These are phyloP conservation scores for Synodontis membranacea DNA, from an alignment of 2,113 vertebrate species.

Conservation along the genomic window DNA sequence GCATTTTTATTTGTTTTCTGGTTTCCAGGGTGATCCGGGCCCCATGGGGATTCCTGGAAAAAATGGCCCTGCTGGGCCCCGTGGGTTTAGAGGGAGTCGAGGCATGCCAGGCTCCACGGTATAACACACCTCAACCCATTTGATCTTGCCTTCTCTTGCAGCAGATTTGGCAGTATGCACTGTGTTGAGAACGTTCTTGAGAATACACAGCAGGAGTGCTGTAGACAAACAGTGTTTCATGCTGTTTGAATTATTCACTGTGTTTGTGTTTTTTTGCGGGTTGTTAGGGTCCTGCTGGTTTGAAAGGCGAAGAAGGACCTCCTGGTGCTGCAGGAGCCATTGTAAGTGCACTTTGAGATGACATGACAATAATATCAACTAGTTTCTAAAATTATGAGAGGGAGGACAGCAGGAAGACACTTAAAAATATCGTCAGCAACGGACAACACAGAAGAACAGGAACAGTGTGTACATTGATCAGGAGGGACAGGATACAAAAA, in stretches of 20 bases:
- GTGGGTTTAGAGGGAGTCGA: constrained; percentile 81
- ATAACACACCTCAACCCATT: constrained; percentile 51
- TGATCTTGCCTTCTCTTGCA: constrained; percentile 3
- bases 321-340: constrained; percentile 73
- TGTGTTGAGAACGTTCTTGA: neutral
- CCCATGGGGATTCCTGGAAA: constrained; percentile 78
- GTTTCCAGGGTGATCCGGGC: constrained; percentile 83
- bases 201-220: neutral
- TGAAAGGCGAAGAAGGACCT: constrained; percentile 88
- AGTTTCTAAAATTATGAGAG: neutral
- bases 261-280: constrained; percentile 30
- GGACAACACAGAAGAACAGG: neutral
- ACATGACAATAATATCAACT: neutral
- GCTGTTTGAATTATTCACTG: neutral
- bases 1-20: constrained; percentile 52
- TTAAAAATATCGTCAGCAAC: neutral
- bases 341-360: constrained; percentile 72
- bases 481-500: too few relatives aligned
- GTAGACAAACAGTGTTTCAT: neutral
- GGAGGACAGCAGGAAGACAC: neutral
- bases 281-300: constrained; percentile 79
- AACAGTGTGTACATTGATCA: neutral
- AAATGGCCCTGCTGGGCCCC: constrained; percentile 80
- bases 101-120: constrained; percentile 80
- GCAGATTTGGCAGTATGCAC: neutral